A percentile compares a stretch with the other conserved stretches of the same genome.
These are phyloP conservation scores for Epirrhoe alternata DNA, from an alignment of 2,888 invertebrate species.

Conservation along the genomic window DNA sequence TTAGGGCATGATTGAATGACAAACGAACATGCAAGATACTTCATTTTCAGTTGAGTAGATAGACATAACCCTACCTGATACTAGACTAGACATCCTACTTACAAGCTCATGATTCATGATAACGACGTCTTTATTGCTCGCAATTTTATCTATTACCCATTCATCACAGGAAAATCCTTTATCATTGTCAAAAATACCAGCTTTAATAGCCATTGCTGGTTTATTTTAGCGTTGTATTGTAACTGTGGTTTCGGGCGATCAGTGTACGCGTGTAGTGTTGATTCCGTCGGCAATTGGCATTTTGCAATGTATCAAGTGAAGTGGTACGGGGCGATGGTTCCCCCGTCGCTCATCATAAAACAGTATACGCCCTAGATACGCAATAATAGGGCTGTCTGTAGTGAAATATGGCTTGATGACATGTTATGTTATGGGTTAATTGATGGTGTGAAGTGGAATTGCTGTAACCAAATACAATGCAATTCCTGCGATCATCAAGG, in stretches of 20 bases:
- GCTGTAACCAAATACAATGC: conserved; percentile 22
- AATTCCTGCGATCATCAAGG: conserved; percentile 15
- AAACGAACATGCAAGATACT: too few species aligned
- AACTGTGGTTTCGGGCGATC: background rate
- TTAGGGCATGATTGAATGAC: too few species aligned
- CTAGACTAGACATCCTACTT: background rate
- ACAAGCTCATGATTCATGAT: conserved; percentile 23
- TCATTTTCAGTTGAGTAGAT: too few species aligned
- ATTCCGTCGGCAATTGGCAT: conserved; percentile 55
- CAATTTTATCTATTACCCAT: conserved; percentile 42
- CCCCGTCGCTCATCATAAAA: conserved; percentile 70
- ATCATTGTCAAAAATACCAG: conserved; percentile 15
- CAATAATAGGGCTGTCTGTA: conserved; percentile 58
- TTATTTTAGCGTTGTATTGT: background rate
- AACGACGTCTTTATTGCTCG: conserved; percentile 35
- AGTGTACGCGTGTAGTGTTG: conserved; percentile 39
- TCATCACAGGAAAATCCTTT: conserved; percentile 29
- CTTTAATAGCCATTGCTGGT: conserved; percentile 13
- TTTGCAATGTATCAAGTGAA: conserved; percentile 55
- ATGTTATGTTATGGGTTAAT: conserved; percentile 31
- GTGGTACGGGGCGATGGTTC: conserved; percentile 57
- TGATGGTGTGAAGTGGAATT: conserved; percentile 29
- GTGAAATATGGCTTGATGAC: conserved; percentile 28
- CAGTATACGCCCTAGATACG: conserved; percentile 70
- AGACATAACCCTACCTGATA: background rate